phyloP scores from a whole-genome alignment of 2,888 invertebrate species.

The Julus scandinavius region DNA sequence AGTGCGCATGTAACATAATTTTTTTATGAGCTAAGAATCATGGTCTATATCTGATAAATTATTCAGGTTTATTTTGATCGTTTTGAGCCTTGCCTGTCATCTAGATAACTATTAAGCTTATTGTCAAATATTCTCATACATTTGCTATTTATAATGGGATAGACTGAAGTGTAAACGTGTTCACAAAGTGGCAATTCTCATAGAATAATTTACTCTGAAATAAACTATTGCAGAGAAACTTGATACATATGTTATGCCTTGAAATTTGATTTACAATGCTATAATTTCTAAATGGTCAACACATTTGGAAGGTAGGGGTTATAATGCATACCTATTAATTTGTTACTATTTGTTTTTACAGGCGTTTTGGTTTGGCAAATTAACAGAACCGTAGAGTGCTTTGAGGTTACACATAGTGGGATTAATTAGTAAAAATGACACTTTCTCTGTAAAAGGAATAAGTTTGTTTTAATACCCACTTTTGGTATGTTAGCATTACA shows the following conservation, averaged over 20 bases:
- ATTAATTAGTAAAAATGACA: too few relatives aligned
- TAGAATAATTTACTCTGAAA: background rate
- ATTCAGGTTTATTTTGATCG: background rate
- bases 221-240: background rate
- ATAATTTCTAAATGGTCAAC: background rate
- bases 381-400: too few relatives aligned
- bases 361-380: too few relatives aligned
- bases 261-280: background rate
- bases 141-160: background rate
- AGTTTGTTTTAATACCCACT: background rate
- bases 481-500: background rate
- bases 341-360: too few relatives aligned
- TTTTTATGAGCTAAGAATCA: background rate
- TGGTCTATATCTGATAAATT: background rate
- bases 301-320: too few relatives aligned
- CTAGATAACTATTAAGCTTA: background rate
- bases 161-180: background rate
- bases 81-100: background rate
- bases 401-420: too few relatives aligned
- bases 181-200: background rate
- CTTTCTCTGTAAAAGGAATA: too few relatives aligned
- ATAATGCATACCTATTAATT: too few relatives aligned
- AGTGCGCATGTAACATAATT: background rate
- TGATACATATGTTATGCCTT: background rate
- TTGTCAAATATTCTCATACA: background rate